A percentile compares a stretch with the other conserved stretches of the same genome.
These are phyloP conservation scores for Aythya baeri DNA, from an alignment of 2,113 vertebrate species.

Conservation along the genomic window DNA sequence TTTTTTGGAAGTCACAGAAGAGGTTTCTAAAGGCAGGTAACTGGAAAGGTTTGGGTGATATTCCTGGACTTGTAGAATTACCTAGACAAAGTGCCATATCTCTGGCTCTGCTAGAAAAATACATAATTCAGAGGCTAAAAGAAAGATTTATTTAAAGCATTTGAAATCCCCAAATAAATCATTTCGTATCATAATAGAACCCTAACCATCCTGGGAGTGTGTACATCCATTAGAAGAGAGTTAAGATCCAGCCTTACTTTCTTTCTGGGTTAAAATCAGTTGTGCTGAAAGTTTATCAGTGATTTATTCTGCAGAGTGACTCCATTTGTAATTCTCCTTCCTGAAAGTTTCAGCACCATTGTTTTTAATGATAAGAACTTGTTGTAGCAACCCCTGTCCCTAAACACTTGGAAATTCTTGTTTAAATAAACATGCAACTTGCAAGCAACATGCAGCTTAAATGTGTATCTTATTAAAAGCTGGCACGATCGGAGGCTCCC, in stretches of 20 bases:
- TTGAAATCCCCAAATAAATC: conserved; percentile 45
- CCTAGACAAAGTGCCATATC: neutral
- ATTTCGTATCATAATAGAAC: neutral
- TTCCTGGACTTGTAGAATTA: neutral
- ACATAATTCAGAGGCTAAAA: neutral
- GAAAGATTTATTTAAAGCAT: conserved; percentile 26
- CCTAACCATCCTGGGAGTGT: neutral
- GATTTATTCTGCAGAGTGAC: conserved; percentile 62
- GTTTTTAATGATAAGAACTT: conserved; percentile 73
- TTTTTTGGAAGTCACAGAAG: neutral
- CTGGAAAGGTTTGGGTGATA: conserved; percentile 1
- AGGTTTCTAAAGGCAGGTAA: neutral
- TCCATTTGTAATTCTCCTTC: conserved; percentile 65
- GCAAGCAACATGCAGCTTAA: conserved; percentile 47
- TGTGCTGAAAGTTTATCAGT: conserved; percentile 64
- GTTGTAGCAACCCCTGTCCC: conserved; percentile 79
- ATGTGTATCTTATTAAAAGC: conserved; percentile 81
- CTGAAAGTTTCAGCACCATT: conserved; percentile 68
- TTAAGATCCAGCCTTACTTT: neutral
- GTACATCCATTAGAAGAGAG: neutral
- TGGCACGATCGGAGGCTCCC: conserved; percentile 59
- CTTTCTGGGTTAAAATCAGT: conserved; percentile 2
- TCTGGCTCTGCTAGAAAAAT: neutral
- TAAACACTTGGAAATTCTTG: conserved; percentile 69
- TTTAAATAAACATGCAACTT: conserved; percentile 73